These are phyloP conservation scores for Pogoniulus pusillus DNA, from an alignment of 2,797 vertebrate genomes.

Conservation along the genomic window DNA sequence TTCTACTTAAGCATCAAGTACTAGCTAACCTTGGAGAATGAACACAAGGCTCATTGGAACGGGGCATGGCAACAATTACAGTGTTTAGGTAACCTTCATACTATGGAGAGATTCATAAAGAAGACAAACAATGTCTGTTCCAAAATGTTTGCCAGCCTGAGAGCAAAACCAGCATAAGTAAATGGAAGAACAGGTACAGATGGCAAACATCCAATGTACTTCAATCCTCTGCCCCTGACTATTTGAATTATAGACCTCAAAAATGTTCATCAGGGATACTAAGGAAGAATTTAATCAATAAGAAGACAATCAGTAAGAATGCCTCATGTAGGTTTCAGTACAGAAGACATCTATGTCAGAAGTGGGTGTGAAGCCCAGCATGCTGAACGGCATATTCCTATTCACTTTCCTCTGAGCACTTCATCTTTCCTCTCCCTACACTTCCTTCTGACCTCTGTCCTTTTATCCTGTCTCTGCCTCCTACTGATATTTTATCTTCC, in stretches of 20 bases:
- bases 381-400: not conserved
- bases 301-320: not conserved
- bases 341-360: not conserved
- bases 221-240: not conserved
- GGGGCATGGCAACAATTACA: not conserved
- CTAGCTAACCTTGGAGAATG: not conserved
- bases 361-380: not conserved
- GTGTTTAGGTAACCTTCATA: not conserved
- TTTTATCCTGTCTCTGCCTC: not conserved
- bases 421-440: not conserved
- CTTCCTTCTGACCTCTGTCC: not conserved
- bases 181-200: not conserved
- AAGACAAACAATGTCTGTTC: not conserved
- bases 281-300: not conserved
- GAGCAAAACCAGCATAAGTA: not conserved
- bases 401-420: not conserved
- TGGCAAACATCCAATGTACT: not conserved
- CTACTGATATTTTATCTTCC: not conserved
- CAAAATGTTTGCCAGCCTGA: not conserved
- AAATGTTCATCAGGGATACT: not conserved
- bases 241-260: not conserved
- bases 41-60: not conserved
- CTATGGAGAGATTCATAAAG: not conserved
- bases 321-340: not conserved
- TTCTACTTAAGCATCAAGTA: not conserved